A percentile compares a stretch with the other conserved stretches of the same genome.
These are phyloP conservation scores for Vicugna pacos DNA, from an alignment of 2,113 vertebrate genomes.

Conservation along the genomic window DNA sequence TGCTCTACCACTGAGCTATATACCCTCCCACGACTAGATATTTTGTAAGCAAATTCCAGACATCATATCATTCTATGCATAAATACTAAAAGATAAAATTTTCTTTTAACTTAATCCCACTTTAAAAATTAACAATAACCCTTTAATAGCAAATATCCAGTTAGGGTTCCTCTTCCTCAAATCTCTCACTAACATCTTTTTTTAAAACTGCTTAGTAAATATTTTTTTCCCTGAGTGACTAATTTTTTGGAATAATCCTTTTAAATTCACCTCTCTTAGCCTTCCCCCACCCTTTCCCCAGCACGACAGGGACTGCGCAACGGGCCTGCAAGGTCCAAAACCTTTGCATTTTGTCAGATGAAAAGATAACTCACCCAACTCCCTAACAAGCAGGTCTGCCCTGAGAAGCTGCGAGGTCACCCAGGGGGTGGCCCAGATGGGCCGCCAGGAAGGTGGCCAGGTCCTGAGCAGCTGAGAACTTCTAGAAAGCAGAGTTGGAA, in stretches of 20 bases:
- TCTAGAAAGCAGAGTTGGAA: neutral
- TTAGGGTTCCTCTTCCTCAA: neutral
- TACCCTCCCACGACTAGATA: neutral
- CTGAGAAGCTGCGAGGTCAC: neutral
- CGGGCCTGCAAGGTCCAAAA: neutral
- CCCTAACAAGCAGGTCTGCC: neutral
- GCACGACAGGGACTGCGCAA: neutral
- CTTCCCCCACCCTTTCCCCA: neutral
- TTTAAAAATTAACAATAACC: conserved; percentile 5
- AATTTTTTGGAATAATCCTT: conserved; percentile 8
- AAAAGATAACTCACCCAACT: neutral
- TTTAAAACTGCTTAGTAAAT: neutral
- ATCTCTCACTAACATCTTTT: neutral
- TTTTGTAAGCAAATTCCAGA: neutral
- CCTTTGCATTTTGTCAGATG: neutral
- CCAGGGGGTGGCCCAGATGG: neutral
- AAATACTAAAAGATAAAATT: conserved; percentile 43
- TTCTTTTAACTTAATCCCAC: neutral
- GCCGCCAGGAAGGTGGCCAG: neutral
- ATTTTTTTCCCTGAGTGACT: conserved; percentile 26
- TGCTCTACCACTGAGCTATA: no score
- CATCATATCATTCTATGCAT: neutral
- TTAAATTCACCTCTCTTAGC: neutral
- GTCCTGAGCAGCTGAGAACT: neutral
- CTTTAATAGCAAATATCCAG: conserved; percentile 38